Conservation (phyloP, 1,140 invertebrate genomes). For the Microplitis demolitor region DNA sequence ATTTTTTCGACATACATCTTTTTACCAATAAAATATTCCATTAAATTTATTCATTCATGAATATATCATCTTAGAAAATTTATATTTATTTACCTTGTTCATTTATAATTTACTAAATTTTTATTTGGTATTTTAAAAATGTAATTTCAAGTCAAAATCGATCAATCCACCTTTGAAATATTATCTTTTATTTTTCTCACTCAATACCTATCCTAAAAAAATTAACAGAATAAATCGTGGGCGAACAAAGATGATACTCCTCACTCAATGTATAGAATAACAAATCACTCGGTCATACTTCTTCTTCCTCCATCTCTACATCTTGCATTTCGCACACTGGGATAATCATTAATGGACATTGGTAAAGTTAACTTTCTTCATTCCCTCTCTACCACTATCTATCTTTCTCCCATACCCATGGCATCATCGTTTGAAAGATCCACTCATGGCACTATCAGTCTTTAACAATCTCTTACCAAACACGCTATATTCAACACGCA, state of each 20-base stretch:
- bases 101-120: too few relatives aligned
- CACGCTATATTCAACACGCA: conserved; percentile 37
- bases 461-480: conserved; percentile 33
- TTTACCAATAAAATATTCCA: neutral
- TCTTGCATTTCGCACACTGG: conserved; percentile 5
- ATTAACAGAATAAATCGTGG: neutral
- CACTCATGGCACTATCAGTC: conserved; percentile 32
- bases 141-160: too few relatives aligned
- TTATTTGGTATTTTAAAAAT: neutral
- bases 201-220: neutral
- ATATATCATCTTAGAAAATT: neutral
- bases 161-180: too few relatives aligned
- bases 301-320: conserved; percentile 6
- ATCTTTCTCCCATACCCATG: neutral
- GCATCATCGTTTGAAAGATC: neutral
- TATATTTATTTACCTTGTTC: neutral
- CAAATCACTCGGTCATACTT: conserved; percentile 21
- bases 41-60: neutral
- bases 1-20: neutral
- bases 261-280: neutral
- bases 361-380: conserved; percentile 32
- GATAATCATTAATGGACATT: conserved; percentile 39
- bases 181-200: neutral
- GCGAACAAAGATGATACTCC: neutral
- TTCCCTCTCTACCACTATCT: conserved; percentile 4